phyloP scores from a whole-genome alignment of 2,113 vertebrate species.

The Ariopsis seemanni region DNA sequence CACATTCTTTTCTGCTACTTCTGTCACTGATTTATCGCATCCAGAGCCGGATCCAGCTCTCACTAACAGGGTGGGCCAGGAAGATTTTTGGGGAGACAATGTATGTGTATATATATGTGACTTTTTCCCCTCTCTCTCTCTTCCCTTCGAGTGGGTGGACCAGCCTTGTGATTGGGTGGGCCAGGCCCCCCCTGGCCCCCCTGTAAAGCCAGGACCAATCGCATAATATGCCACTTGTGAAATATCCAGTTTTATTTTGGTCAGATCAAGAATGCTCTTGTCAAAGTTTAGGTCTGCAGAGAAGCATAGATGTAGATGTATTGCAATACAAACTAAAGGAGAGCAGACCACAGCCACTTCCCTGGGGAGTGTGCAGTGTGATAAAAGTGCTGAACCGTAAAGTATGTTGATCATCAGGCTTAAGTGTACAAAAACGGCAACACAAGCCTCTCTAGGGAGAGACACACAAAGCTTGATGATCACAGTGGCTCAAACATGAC shows the following conservation, averaged over 20 bases:
- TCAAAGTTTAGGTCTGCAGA: background rate
- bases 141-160: no score
- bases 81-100: no score
- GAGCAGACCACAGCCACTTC: background rate
- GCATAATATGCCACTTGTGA: background rate
- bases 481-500: background rate
- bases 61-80: no score
- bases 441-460: background rate
- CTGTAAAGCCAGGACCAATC: no score
- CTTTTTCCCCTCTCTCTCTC: no score
- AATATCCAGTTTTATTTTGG: background rate
- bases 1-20: background rate
- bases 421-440: background rate
- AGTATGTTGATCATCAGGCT: conserved; percentile 19
- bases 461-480: background rate
- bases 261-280: background rate
- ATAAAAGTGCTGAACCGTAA: background rate
- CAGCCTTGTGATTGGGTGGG: no score
- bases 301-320: background rate
- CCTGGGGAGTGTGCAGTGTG: background rate
- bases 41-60: no score
- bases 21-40: background rate
- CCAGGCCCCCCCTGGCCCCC: no score
- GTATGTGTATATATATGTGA: no score
- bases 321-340: background rate